Conservation (phyloP, 2,888 invertebrate species). For the Ormia ochracea region DNA sequence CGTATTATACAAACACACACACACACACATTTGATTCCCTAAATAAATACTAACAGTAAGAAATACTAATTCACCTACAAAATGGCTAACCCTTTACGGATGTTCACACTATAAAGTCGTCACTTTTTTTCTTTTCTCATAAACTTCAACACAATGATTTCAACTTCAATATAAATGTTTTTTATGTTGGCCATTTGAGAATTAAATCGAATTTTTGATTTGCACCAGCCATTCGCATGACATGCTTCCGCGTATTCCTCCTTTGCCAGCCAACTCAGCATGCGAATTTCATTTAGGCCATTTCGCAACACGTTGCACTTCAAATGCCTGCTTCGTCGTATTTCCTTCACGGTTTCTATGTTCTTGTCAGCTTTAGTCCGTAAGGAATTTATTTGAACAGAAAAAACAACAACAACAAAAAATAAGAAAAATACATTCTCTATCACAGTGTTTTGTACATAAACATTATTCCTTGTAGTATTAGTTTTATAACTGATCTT, state of each 20-base stretch:
- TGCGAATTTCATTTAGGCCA: constrained; percentile 17
- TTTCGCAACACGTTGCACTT: constrained; percentile 50
- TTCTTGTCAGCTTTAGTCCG: constrained; percentile 44
- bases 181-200: not conserved
- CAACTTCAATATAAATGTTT: not conserved
- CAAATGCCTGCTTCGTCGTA: constrained; percentile 34
- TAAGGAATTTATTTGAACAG: constrained; percentile 37
- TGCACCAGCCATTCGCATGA: not conserved
- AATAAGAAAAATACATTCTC: not conserved
- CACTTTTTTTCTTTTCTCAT: constrained; percentile 13
- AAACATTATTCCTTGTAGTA: constrained; percentile 5
- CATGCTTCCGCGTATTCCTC: not conserved
- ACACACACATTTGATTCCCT: too few species aligned
- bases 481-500: constrained; percentile 38
- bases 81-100: too few species aligned
- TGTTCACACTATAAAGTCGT: too few species aligned
- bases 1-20: too few species aligned
- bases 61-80: too few species aligned
- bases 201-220: constrained; percentile 32
- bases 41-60: too few species aligned
- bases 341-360: constrained; percentile 36
- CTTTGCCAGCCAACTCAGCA: not conserved
- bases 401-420: not conserved
- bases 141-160: constrained; percentile 15
- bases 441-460: not conserved